Evolutionary conservation across 2,888 invertebrate species (phyloP), one percentile per base, ranked within the genome.

Genomic region (Trissonchulus latispiculum): DNA sequence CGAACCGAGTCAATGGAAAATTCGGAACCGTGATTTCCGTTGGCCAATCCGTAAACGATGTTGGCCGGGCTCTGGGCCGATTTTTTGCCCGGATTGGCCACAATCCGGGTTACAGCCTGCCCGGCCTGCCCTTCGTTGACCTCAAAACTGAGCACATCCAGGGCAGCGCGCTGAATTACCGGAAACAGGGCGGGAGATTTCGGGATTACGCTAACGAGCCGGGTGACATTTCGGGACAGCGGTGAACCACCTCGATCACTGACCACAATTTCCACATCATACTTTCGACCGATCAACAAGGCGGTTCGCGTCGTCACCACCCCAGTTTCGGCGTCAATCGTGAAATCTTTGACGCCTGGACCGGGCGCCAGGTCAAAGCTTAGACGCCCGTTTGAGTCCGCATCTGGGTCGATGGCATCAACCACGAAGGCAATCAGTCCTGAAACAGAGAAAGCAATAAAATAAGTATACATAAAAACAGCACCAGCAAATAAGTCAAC

Each of bases 311-410:
- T 84, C 72, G 88, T 87, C 61, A 94, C 85, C 76, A 90, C 88
- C 8, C 94, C 94, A 29, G 90, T 90, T 83, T 87, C 87, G 72
- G 90, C 88, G 81, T 93, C 91, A 33, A 94, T 86, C 23, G 88
- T 87, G 84, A 95, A 95, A 48, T 48, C 48, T 15, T 8, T 23
- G 3, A 35, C 8, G 3, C 3, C 35, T 3, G 69, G 35, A 69
- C 31, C 69, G n/a, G n/a, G n/a, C 37, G 35, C 69, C 8, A 69
- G 37, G 3, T 3, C 15, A 83, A 95, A 96, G 79, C 91, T 91
- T 64, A 96, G 90, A 71, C 89, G 87, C 0, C 93, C 93, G 82
- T 95, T 95, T 78, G 91, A 91, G 31, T 90, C 91, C 0, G 89
- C 88, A 83, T 96, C 95, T 48, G 89, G 89, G 81, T 96, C 96